Evolutionary conservation across 2,888 invertebrate genomes (phyloP), one percentile per base, ranked within the genome.

Genomic region (Gastrophysa polygoni): DNA sequence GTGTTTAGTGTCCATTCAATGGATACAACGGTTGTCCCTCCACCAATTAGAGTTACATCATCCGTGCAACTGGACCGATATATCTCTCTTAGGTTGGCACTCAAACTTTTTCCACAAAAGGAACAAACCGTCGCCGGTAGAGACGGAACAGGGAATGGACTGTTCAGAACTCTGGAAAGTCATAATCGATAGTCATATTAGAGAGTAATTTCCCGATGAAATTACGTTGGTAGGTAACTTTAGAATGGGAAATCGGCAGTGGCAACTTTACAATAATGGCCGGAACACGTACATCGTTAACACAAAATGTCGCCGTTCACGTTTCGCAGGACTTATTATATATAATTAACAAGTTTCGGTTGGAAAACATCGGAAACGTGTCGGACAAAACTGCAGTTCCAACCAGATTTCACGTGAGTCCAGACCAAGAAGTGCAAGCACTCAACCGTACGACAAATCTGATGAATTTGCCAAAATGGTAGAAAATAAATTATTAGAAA

Each of bases 241-340:
- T 14, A 38, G 38, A 38, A 8, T 3, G 38, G 38, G 38, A 14
- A 38, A 63, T 59, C 51, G 49, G 66, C 56, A 66, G 61, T 63
- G 58, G 32, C 47, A 66, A 68, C 55, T 69, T 69, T 59, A 56
- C 52, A 60, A 59, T 64, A 67, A 67, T 60, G 66, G 59, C 59
- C 46, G 32, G 29, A 58, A 59, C 66, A 69, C 69, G 69, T 69
- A 65, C 44, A 44, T 64, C 67, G 67, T 69, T 67, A 67, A 24
- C 52, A 43, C 66, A 58, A 67, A 69, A 61, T 69, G 67, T 59
- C 61, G 50, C 67, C 66, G 44, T 59, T 63, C 56, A 65, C 64
- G 63, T 59, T 59, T 52, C 43, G 28, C 43, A 24, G 50, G 48
- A 17, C 57, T 60, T 62, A 62, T 65, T 62, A 62, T 54, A 32